Percentiles rank a stretch among this genome's conserved stretches.
phyloP scores from a whole-genome alignment of 1,140 invertebrate genomes.

The Platyura marginata region DNA sequence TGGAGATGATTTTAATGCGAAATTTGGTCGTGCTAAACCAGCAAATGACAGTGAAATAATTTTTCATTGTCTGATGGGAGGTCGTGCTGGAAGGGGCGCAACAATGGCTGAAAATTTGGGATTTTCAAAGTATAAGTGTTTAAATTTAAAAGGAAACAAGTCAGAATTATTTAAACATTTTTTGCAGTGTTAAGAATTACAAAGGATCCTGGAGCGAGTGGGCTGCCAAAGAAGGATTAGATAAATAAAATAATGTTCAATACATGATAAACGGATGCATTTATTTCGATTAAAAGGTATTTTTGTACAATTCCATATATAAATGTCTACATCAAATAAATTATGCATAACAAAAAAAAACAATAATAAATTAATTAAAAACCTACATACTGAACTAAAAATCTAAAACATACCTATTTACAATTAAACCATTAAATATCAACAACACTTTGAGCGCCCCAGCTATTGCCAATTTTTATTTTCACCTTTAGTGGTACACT shows the following conservation, averaged over 20 bases:
- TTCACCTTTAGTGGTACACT: constrained; percentile 71
- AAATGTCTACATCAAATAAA: too few relatives aligned
- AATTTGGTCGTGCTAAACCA: constrained; percentile 28
- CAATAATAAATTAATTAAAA: not conserved
- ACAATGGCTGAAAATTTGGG: constrained; percentile 28
- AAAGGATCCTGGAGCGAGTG: not conserved
- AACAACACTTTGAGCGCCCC: constrained; percentile 43
- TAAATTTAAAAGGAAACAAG: not conserved
- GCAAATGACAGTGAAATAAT: constrained; percentile 26
- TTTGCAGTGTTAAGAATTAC: not conserved
- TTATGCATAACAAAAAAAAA: too few relatives aligned
- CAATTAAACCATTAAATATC: not conserved
- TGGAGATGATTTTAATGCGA: constrained; percentile 26
- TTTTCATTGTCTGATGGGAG: constrained; percentile 33
- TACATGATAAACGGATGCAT: too few relatives aligned
- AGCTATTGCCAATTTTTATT: constrained; percentile 59
- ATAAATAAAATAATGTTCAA: too few relatives aligned
- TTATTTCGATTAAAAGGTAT: too few relatives aligned
- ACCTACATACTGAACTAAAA: not conserved
- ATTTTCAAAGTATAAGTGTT: constrained; percentile 27
- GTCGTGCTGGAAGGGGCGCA: constrained; percentile 29
- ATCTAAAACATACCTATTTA: not conserved
- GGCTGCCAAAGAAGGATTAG: not conserved
- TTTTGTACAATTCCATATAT: too few relatives aligned
- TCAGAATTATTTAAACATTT: not conserved